Evolutionary conservation across 2,888 invertebrate species (phyloP).

Genomic region (Microplitis deprimator): DNA sequence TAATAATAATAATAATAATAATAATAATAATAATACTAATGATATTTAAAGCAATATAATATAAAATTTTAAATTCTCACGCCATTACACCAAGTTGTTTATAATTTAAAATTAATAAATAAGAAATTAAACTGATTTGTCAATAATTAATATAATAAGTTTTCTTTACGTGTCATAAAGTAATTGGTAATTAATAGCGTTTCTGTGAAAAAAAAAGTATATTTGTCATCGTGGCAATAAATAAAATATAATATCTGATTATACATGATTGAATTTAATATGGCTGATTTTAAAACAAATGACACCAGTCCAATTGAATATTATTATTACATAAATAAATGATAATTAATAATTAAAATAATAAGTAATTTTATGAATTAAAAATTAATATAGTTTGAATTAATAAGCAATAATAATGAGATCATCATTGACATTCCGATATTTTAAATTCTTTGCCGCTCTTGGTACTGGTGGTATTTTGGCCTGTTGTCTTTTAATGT

Average conservation of each 20-base stretch:
- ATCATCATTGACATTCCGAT: constrained; percentile 58
- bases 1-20: neutral
- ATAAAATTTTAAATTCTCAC: neutral
- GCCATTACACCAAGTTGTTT: neutral
- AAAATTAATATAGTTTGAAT: neutral
- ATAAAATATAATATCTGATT: neutral
- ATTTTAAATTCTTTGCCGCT: constrained; percentile 69
- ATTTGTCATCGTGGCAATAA: neutral
- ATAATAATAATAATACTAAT: neutral
- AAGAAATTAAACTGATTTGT: neutral
- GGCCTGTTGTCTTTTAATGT: constrained; percentile 77
- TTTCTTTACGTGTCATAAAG: neutral
- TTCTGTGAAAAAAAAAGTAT: neutral
- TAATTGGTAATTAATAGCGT: neutral
- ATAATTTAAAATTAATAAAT: neutral
- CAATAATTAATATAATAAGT: neutral
- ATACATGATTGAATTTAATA: neutral
- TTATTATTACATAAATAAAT: neutral
- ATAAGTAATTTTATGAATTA: neutral
- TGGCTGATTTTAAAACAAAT: neutral
- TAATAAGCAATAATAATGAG: constrained; percentile 56
- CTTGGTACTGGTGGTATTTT: constrained; percentile 77
- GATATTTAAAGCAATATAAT: neutral
- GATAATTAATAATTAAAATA: neutral
- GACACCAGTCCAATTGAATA: neutral